Conservation (phyloP, 2,113 vertebrate genomes). For the Albula goreensis region DNA sequence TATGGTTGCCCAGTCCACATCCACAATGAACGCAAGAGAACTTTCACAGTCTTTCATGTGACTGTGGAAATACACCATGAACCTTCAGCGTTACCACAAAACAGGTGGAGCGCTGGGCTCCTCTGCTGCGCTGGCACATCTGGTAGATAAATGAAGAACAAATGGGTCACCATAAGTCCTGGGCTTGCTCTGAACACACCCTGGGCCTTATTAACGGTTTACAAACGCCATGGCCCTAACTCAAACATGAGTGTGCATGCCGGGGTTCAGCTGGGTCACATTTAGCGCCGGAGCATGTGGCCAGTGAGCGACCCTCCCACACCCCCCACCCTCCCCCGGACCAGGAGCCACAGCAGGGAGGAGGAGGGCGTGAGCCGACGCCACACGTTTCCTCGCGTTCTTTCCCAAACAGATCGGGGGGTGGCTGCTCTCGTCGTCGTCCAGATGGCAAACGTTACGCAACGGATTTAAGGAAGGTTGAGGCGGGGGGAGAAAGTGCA, state of each 20-base stretch:
- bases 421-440: neutral
- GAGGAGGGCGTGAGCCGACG: neutral
- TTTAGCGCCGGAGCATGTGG: neutral
- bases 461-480: neutral
- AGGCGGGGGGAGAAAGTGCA: conserved; percentile 27
- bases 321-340: neutral
- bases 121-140: neutral
- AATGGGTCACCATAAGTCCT: conserved; percentile 17
- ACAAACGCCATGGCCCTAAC: conserved; percentile 10
- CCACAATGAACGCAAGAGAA: neutral
- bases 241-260: neutral
- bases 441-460: conserved; percentile 16
- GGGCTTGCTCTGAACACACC: conserved; percentile 42
- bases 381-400: neutral
- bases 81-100: neutral
- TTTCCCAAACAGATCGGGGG: neutral
- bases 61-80: neutral
- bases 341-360: neutral
- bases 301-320: neutral
- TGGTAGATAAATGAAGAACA: neutral
- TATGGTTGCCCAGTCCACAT: neutral
- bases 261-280: neutral
- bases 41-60: neutral
- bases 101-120: neutral
- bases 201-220: conserved; percentile 52